phyloP scores from a whole-genome alignment of 2,113 vertebrate genomes.

The Rousettus leschenaultii region DNA sequence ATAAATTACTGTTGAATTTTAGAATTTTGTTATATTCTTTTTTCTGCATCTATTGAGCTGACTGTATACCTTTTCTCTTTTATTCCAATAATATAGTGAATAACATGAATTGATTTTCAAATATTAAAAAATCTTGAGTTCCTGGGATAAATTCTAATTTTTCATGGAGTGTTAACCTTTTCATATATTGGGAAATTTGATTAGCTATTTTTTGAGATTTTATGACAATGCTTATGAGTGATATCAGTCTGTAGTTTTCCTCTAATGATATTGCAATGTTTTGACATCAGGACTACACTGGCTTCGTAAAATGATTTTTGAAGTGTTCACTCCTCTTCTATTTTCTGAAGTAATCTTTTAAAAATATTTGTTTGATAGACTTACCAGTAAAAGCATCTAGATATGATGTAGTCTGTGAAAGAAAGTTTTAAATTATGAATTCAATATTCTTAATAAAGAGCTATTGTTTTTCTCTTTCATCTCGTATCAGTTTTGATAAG shows the following conservation, averaged over 20 bases:
- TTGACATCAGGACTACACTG: neutral
- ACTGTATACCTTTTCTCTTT: neutral
- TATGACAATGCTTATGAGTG: neutral
- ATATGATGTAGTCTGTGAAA: neutral
- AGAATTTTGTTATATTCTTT: neutral
- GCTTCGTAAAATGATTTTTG: neutral
- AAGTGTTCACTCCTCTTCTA: neutral
- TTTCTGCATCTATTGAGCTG: neutral
- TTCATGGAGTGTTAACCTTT: neutral
- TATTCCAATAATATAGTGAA: neutral
- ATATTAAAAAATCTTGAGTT: neutral
- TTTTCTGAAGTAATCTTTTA: neutral
- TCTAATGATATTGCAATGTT: neutral
- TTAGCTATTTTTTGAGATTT: neutral
- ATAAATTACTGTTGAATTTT: neutral
- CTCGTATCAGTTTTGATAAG: neutral
- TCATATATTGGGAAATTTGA: neutral
- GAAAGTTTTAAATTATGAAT: neutral
- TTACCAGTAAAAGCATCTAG: neutral
- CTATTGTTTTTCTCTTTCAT: neutral
- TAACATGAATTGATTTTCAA: neutral
- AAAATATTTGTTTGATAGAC: neutral
- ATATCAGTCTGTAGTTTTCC: neutral
- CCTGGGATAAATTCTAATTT: neutral
- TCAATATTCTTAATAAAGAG: neutral